Evolutionary conservation across 2,888 invertebrate genomes (phyloP).

Genomic region (Harpalus rufipes): DNA sequence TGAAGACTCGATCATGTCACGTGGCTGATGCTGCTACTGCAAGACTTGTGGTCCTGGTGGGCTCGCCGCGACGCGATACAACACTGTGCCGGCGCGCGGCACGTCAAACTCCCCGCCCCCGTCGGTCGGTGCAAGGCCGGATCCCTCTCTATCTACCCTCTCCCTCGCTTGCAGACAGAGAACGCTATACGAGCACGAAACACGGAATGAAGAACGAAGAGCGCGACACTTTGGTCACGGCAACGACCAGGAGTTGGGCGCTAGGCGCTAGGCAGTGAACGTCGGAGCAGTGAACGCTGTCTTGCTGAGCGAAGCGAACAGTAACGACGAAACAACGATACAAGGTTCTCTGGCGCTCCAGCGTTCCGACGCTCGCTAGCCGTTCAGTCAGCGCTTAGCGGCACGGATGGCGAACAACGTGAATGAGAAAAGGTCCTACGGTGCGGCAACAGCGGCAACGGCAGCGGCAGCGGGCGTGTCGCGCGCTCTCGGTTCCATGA

Average conservation of each 20-base stretch:
- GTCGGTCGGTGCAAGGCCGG: conserved; percentile 42
- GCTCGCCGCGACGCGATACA: conserved; percentile 60
- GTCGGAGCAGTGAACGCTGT: background rate
- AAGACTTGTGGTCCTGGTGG: conserved; percentile 27
- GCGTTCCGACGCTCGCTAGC: background rate
- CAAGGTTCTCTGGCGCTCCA: conserved; percentile 15
- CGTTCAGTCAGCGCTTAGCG: conserved; percentile 72
- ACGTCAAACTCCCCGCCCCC: conserved; percentile 55
- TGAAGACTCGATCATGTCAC: conserved; percentile 76
- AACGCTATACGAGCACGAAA: conserved; percentile 31
- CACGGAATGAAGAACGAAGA: conserved; percentile 71
- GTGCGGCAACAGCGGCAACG: conserved; percentile 60
- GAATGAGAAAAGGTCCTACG: conserved; percentile 56
- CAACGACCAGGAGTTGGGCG: conserved; percentile 71
- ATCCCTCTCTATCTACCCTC: conserved; percentile 49
- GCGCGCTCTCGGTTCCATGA: conserved; percentile 73
- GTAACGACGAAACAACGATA: conserved; percentile 73
- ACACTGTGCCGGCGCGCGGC: conserved; percentile 64
- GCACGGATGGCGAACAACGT: conserved; percentile 49
- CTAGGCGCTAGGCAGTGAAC: background rate
- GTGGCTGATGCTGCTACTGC: conserved; percentile 71
- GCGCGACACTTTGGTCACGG: conserved; percentile 70
- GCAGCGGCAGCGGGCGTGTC: conserved; percentile 75
- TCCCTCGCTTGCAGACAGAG: conserved; percentile 10
- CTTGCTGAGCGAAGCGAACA: conserved; percentile 36